phyloP scores from a whole-genome alignment of 1,140 invertebrate species.

The Drosophila punjabiensis region DNA sequence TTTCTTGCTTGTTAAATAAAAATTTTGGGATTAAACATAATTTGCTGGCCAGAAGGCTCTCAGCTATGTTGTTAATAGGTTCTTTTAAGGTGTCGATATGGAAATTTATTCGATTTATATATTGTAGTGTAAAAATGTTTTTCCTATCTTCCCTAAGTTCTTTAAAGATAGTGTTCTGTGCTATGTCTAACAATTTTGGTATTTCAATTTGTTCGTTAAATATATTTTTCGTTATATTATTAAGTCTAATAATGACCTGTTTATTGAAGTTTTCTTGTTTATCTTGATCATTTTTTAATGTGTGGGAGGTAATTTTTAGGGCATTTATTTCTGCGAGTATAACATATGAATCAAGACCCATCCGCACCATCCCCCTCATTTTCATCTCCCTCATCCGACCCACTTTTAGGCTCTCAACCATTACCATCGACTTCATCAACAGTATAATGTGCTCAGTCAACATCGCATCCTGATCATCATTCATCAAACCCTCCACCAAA shows the following conservation, averaged over 20 bases:
- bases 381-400: neutral
- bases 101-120: no score
- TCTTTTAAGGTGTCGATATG: neutral
- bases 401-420: no score
- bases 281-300: neutral
- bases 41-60: slow-evolving; percentile 22
- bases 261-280: slow-evolving; percentile 7
- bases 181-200: neutral
- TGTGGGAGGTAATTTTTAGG: neutral
- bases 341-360: no score
- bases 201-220: neutral
- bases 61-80: slow-evolving; percentile 23
- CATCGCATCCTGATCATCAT: neutral
- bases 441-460: neutral
- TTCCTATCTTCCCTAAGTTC: no score
- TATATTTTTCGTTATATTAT: neutral
- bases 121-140: no score
- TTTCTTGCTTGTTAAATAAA: no score
- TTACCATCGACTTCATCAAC: neutral
- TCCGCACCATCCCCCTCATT: no score
- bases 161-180: slow-evolving; percentile 19
- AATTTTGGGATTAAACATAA: slow-evolving; percentile 15
- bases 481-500: no score
- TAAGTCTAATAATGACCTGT: slow-evolving; percentile 1
- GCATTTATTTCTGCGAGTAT: neutral